Conservation (phyloP, 2,113 vertebrate species). For the Illadopsis cleaveri region DNA sequence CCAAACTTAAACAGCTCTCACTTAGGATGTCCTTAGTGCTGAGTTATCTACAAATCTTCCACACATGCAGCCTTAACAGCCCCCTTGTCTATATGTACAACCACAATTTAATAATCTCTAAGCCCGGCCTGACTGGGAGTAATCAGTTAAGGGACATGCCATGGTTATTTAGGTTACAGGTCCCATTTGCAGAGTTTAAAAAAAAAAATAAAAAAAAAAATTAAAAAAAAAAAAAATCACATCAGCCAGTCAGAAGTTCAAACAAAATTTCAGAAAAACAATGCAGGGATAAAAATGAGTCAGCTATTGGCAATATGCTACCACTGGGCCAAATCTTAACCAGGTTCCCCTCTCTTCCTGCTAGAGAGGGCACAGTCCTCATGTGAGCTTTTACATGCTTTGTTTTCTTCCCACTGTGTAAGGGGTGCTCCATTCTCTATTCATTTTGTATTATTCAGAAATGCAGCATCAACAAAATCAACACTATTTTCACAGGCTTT, state of each 20-base stretch:
- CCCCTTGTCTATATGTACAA: neutral
- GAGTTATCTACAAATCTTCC: neutral
- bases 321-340: neutral
- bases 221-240: neutral
- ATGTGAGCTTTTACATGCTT: neutral
- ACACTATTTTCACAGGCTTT: neutral
- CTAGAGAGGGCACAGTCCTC: neutral
- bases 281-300: neutral
- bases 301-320: neutral
- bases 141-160: neutral
- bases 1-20: neutral
- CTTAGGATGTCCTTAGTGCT: neutral
- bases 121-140: neutral
- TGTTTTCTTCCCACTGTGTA: neutral
- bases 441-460: neutral
- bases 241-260: neutral
- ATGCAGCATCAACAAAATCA: neutral
- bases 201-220: neutral
- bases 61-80: neutral
- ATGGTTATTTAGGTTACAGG: neutral
- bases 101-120: neutral
- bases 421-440: neutral
- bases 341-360: neutral
- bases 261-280: neutral
- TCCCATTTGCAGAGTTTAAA: neutral